phyloP scores from a whole-genome alignment of 2,888 invertebrate genomes.

The Eumacrocentrus americanus region DNA sequence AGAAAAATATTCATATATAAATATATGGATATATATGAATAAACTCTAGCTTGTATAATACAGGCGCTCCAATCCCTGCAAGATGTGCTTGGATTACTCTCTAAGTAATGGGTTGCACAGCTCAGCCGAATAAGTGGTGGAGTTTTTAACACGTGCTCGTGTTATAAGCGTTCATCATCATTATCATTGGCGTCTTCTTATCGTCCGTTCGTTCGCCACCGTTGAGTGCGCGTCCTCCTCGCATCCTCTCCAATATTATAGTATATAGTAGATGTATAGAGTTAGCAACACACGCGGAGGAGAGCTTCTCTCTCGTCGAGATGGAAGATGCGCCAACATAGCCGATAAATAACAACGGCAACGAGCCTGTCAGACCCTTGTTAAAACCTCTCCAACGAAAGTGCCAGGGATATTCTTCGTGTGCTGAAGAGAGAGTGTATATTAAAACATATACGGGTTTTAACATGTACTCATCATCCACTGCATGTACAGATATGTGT shows the following conservation, averaged over 20 bases:
- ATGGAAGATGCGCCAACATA: constrained; percentile 60
- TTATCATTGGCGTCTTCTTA: constrained; percentile 22
- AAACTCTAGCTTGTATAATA: constrained; percentile 2
- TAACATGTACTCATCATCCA: constrained; percentile 6
- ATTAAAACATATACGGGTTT: constrained; percentile 4
- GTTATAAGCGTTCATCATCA: constrained; percentile 38
- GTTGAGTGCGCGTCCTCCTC: constrained; percentile 35
- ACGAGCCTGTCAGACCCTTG: constrained; percentile 62
- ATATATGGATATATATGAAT: neutral
- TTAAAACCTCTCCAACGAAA: constrained; percentile 45
- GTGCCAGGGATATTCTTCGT: constrained; percentile 3
- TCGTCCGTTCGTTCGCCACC: constrained; percentile 21
- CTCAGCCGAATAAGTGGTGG: constrained; percentile 56
- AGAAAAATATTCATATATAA: constrained; percentile 17
- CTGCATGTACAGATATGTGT: neutral
- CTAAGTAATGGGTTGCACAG: constrained; percentile 29
- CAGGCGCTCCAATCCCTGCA: constrained; percentile 25
- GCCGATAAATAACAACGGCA: constrained; percentile 62
- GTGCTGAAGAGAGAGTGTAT: constrained; percentile 7
- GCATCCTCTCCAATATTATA: neutral
- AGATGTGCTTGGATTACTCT: constrained; percentile 19
- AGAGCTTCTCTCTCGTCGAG: constrained; percentile 47
- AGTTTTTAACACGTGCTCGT: constrained; percentile 57
- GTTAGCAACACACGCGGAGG: constrained; percentile 9
- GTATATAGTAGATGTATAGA: constrained; percentile 11